Evolutionary conservation across 2,113 vertebrate species (phyloP), one percentile per base, ranked within the genome.

Genomic region (Amphiprion percula): DNA sequence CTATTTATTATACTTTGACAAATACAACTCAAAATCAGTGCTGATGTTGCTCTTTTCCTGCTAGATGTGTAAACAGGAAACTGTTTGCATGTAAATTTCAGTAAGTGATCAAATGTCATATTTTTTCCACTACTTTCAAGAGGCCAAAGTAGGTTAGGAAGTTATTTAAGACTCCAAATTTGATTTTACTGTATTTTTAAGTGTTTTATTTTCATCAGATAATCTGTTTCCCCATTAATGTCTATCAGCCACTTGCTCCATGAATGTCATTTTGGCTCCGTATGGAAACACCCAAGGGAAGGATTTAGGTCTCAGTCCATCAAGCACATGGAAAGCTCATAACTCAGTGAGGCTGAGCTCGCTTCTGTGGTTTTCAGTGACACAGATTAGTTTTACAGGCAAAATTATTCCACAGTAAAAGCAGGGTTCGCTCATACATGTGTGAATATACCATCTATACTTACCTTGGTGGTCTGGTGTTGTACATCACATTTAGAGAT

Each of bases 351-450:
- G 68, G 80, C 72, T 64, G 46, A 66, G 33, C 53, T 81, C 62
- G 53, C 53, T 78, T 74, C 78, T 60, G 69, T 65, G 81, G 87
- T 90, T 90, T 87, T 70, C 68, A 79, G 79, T 82, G 80, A 86
- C 78, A 87, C 33, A 82, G 79, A 92, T 92, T 79, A 90, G 82
- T 92, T 93, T 93, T 79, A 90, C 89, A 93, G 82, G 58, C 60
- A 14, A 52, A 87, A 80, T 54, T 7, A 81, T 83, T 86, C 74
- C 83, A 79, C 84, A 80, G 66, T 72, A 62, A 80, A 82, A 70
- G 55, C 60, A 65, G 58, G 53, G 53, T 49, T 26, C 41, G 24
- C 69, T 61, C 79, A 23, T 84, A 70, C 88, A 79, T 80, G 82
- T 88, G 80, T 86, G 67, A 87, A 81, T 60, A 64, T 70, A 53